Conservation (phyloP, 2,797 vertebrate species). For the Thunnus albacares region DNA sequence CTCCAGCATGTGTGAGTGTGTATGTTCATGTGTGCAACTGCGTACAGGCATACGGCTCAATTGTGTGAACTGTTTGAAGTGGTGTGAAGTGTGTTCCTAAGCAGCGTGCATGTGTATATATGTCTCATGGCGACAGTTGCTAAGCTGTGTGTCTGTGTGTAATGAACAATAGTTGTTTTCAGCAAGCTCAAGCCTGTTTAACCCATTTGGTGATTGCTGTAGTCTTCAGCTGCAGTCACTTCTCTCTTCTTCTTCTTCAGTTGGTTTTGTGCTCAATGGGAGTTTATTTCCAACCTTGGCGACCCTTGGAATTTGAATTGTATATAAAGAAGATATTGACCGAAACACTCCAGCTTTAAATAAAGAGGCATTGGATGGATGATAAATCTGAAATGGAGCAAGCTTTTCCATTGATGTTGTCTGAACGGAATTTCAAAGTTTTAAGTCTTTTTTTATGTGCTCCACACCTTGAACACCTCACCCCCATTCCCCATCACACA, state of each 20-base stretch:
- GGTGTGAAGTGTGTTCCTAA: slow-evolving; percentile 37
- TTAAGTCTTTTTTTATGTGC: slow-evolving; percentile 10
- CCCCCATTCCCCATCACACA: slow-evolving; percentile 32
- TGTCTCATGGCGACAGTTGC: slow-evolving; percentile 59
- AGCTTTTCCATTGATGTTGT: slow-evolving; percentile 38
- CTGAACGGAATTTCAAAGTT: slow-evolving; percentile 37
- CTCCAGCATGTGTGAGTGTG: slow-evolving; percentile 57
- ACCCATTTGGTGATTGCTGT: not conserved
- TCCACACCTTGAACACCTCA: slow-evolving; percentile 46
- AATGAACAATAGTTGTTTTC: slow-evolving; percentile 30
- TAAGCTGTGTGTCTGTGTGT: slow-evolving; percentile 39
- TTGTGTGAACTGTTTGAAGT: slow-evolving; percentile 41
- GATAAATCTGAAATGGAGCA: slow-evolving; percentile 41
- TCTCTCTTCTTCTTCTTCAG: not conserved
- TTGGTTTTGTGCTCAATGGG: slow-evolving; percentile 32
- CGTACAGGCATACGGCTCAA: slow-evolving; percentile 8
- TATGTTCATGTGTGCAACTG: not conserved
- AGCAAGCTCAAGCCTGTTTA: slow-evolving; percentile 7
- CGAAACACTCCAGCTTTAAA: slow-evolving; percentile 38
- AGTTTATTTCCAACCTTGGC: slow-evolving; percentile 34
- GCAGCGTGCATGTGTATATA: slow-evolving; percentile 8
- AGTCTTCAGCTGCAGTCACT: slow-evolving; percentile 29
- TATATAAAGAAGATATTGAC: slow-evolving; percentile 63
- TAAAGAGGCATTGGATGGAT: slow-evolving; percentile 15
- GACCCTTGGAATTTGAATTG: slow-evolving; percentile 47